Evolutionary conservation across 1,140 invertebrate species (phyloP), one percentile per base, ranked within the genome.

Genomic region (Heliconius himera): DNA sequence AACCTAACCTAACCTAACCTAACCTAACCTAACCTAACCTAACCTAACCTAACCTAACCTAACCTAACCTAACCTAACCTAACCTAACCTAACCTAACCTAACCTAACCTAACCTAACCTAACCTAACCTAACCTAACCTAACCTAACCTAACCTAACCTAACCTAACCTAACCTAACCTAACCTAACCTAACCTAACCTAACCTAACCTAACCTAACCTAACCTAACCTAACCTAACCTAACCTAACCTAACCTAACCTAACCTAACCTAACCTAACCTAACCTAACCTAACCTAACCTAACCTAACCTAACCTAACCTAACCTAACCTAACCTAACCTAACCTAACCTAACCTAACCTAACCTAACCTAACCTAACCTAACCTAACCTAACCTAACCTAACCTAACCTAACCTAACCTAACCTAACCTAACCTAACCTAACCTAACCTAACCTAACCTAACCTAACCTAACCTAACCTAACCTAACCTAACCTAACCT

Each of bases 1-100:
- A 81, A 87, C 85, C 87, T 82, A 83, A 87, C 83, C 85, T 83
- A 87, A 86, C 87, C 84, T 82, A 82, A 85, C 85, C 84, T 81
- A 84, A 85, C 83, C 85, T 84, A 87, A 88, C 87, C 84, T 82
- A 87, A 85, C 85, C 85, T 81, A 87, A 86, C 87, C 83, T 82
- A 83, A 87, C 80, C 84, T 83, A 83, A 83, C 84, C 85, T 83
- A 83, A 83, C 82, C 83, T 81, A 82, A 84, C 83, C 83, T 82
- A 84, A 82, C 81, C 83, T 82, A 83, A 84, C 81, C 77, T 84
- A 87, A 84, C 86, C n/a, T n/a, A n/a, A n/a, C n/a, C n/a, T n/a
- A n/a, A n/a, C n/a, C 82, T 84, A 85, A 84, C 85, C 82, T 83
- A 83, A 82, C 82, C 82, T 81, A 75, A 84, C 81, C 82, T 83